phyloP scores from a whole-genome alignment of 1,140 invertebrate genomes.

The Drosophila subpulchrella region DNA sequence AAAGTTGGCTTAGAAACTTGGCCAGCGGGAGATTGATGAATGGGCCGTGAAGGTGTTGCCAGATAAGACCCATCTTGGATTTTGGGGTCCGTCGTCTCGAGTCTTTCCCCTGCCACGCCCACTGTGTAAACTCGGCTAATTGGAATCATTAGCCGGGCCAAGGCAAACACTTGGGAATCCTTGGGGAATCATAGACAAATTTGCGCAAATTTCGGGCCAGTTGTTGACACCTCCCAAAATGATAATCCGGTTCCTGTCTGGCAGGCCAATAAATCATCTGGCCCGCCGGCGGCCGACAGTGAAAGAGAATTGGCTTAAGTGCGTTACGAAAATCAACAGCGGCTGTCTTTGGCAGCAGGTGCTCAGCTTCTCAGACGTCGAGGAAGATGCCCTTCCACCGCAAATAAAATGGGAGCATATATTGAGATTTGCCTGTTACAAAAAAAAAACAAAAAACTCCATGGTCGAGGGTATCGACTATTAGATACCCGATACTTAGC shows the following conservation, averaged over 20 bases:
- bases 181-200: constrained; percentile 69
- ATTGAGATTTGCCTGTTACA: constrained; percentile 27
- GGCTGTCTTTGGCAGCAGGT: constrained; percentile 59
- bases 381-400: not conserved
- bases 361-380: constrained; percentile 47
- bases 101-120: not conserved
- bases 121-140: constrained; percentile 54
- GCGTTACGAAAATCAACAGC: constrained; percentile 69
- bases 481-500: no score
- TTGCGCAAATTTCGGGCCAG: constrained; percentile 66
- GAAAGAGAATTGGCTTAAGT: constrained; percentile 70
- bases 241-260: constrained; percentile 47
- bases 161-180: constrained; percentile 24
- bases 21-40: constrained; percentile 27
- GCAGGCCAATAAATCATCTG: constrained; percentile 72
- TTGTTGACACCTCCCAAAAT: constrained; percentile 58
- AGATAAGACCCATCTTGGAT: constrained; percentile 14
- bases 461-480: no score
- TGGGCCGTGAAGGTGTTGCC: constrained; percentile 18
- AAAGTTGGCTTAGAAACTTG: constrained; percentile 42
- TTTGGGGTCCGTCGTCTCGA: not conserved
- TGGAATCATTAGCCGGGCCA: constrained; percentile 64
- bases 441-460: no score
- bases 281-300: constrained; percentile 19
- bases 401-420: constrained; percentile 26